These are phyloP conservation scores for Drosophila antonietae DNA, from an alignment of 2,888 invertebrate species.

Conservation along the genomic window DNA sequence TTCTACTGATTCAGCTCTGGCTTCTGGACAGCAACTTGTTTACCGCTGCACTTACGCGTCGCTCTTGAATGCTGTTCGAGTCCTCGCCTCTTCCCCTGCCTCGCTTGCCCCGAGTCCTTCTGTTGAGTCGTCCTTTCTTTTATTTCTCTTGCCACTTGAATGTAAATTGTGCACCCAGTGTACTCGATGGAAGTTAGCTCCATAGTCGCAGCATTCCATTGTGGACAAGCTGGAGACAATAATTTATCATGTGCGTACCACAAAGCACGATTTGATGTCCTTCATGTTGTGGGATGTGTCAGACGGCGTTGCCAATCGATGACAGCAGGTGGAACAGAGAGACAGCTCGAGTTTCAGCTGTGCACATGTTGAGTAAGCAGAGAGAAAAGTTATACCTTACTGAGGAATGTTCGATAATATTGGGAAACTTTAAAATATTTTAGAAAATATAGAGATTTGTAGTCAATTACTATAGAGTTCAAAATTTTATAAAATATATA, in stretches of 20 bases:
- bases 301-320: constrained; percentile 55
- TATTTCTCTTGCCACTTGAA: constrained; percentile 42
- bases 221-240: constrained; percentile 52
- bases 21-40: constrained; percentile 59
- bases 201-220: constrained; percentile 45
- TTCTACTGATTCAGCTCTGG: constrained; percentile 5
- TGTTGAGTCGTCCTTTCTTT: constrained; percentile 11
- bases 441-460: neutral
- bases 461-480: neutral
- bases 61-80: constrained; percentile 60
- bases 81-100: constrained; percentile 39
- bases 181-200: constrained; percentile 20
- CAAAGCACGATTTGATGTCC: constrained; percentile 54
- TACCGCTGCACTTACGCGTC: constrained; percentile 75
- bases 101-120: neutral
- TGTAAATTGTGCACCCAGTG: constrained; percentile 50
- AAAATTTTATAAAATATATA: too few relatives aligned
- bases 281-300: constrained; percentile 43
- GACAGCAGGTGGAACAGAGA: constrained; percentile 41
- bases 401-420: neutral
- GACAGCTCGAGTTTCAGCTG: neutral
- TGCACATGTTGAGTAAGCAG: neutral
- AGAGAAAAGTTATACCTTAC: neutral
- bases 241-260: constrained; percentile 72
- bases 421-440: neutral